Evolutionary conservation across 53 echinoderm and acorn worm genomes (phyloP), one percentile per base, ranked within the genome.

Genomic region (Mesocentrotus franciscanus): DNA sequence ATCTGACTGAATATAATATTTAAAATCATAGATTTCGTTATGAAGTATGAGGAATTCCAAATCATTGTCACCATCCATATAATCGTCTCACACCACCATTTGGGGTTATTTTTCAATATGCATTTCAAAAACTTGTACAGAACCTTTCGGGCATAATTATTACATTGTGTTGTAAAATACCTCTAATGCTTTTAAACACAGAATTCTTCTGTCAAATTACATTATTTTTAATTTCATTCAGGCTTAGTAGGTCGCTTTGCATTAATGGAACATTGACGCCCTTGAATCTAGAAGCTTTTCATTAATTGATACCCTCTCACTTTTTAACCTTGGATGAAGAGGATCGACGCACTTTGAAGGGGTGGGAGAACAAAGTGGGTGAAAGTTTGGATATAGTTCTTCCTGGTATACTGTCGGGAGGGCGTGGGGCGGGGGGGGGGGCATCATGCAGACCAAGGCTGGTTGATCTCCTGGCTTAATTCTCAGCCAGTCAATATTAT

Each of bases 251-350:
- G 84, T 84, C 84, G 16, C 84, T 55, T 22, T 17, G 42, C 84
- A 84, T 84, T 84, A 84, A 24, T 78, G 78, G 78, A 78, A 9
- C 78, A 78, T 84, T 84, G 27, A 76, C 33, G 84, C 84, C 20
- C 15, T 84, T 84, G 84, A 84, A 39, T 3, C 0, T 20, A 84
- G 22, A 55, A 49, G 84, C 84, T 49, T 42, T 84, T 22, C 39
- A 49, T 36, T 84, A 42, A 84, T 84, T 84, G 78, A 33, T 78
- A 10, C 14, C 78, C 32, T 78, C 78, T 14, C 34, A 78, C 39
- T 14, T 84, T 49, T 7, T 24, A 22, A 16, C 84, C 84, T 49
- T 84, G 84, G 84, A 8, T 30, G 12, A 11, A 75, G 75, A 14
- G 75, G 32, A 75, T 75, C 14, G 33, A 32, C n/a, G 29, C 13